A percentile compares a stretch with the other conserved stretches of the same genome.
Evolutionary conservation across 2,113 vertebrate species (phyloP).

Genomic region (Typhlomys cinereus): DNA sequence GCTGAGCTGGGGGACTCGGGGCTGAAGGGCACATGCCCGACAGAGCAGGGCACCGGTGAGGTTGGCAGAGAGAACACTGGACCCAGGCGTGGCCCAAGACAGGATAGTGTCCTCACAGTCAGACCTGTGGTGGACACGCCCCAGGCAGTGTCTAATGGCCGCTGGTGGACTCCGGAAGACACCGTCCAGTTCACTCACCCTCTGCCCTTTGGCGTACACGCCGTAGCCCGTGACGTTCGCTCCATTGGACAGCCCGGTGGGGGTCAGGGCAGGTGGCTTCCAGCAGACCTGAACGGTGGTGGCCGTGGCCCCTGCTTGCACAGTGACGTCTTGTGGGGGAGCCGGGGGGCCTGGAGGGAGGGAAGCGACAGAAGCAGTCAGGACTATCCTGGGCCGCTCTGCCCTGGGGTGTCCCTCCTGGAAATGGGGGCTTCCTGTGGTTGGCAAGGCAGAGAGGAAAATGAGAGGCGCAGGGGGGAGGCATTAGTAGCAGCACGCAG

Average conservation of each 20-base stretch:
- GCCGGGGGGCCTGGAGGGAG: conserved; percentile 90
- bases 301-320: conserved; percentile 89
- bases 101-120: too few species aligned
- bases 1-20: not conserved
- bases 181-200: conserved; percentile 87
- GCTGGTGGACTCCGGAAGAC: not conserved
- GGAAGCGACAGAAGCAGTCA: not conserved
- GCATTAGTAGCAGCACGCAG: too few species aligned
- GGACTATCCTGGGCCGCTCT: rapidly evolving
- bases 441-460: too few species aligned
- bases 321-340: conserved; percentile 92
- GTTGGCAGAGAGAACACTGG: not conserved
- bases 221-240: conserved; percentile 95
- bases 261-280: conserved; percentile 92
- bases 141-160: too few species aligned
- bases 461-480: not conserved
- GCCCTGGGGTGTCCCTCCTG: not conserved
- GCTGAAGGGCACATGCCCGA: too few species aligned
- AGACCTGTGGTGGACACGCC: not conserved
- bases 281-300: conserved; percentile 93
- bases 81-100: not conserved
- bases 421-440: not conserved
- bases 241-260: conserved; percentile 94
- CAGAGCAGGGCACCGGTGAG: not conserved
- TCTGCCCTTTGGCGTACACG: conserved; percentile 95